Evolutionary conservation across 1,140 invertebrate species (phyloP).

Genomic region (Drosophila ironensis): DNA sequence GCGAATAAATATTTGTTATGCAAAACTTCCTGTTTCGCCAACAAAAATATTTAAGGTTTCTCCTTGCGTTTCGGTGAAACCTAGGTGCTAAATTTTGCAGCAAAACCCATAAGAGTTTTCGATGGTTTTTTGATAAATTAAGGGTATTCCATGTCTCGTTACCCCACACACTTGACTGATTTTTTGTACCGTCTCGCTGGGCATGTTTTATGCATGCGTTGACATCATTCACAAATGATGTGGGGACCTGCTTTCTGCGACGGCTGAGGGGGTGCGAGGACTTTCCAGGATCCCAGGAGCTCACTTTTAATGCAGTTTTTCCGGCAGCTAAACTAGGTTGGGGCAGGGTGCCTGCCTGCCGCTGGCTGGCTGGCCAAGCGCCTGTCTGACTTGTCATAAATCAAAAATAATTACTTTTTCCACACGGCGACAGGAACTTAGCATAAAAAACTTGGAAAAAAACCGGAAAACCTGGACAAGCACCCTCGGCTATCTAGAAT

Average conservation of each 20-base stretch:
- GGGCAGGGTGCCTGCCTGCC: neutral
- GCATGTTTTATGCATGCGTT: conserved; percentile 76
- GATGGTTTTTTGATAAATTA: neutral
- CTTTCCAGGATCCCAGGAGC: neutral
- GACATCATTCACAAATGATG: conserved; percentile 79
- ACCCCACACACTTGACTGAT: no score
- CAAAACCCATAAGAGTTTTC: no score
- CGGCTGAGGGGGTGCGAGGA: neutral
- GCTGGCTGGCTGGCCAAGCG: neutral
- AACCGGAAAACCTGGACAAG: neutral
- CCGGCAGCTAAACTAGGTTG: neutral
- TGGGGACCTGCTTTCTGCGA: conserved; percentile 24
- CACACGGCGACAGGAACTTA: conserved; percentile 38
- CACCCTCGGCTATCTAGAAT: neutral
- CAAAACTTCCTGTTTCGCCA: no score
- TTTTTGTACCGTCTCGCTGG: no score
- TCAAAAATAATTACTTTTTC: conserved; percentile 76
- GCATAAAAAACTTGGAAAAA: conserved; percentile 32
- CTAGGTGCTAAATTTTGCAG: no score
- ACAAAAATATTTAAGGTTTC: no score
- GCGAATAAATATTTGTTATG: no score
- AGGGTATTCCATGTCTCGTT: neutral
- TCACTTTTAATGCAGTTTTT: conserved; percentile 32
- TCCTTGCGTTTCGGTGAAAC: no score
- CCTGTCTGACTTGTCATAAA: conserved; percentile 62